Evolutionary conservation across 2,113 vertebrate genomes (phyloP).

Genomic region (Plecturocebus donacophilus): DNA sequence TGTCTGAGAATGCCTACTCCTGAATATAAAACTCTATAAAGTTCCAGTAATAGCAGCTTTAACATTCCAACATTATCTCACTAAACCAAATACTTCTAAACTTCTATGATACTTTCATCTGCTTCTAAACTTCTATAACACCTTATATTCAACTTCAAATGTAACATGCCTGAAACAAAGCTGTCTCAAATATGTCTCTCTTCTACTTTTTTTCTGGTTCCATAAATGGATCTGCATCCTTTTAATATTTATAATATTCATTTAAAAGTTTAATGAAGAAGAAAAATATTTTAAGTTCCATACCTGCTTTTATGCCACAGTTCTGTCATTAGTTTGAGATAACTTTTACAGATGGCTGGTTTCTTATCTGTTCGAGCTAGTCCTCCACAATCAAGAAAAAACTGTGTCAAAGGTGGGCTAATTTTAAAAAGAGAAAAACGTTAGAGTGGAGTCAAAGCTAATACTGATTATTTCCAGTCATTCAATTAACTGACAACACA

Average conservation of each 20-base stretch:
- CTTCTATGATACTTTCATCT: not conserved
- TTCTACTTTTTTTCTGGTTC: not conserved
- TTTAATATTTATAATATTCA: not conserved
- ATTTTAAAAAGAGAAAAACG: constrained; percentile 34
- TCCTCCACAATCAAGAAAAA: constrained; percentile 96
- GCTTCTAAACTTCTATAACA: not conserved
- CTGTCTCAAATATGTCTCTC: not conserved
- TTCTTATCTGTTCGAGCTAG: constrained; percentile 97
- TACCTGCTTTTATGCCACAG: constrained; percentile 99
- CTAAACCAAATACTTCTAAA: not conserved
- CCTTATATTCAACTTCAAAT: not conserved
- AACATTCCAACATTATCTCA: not conserved
- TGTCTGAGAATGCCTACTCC: not conserved
- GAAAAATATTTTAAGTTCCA: not conserved
- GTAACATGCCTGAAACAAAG: not conserved
- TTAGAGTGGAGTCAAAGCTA: constrained; percentile 17
- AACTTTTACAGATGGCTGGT: constrained; percentile 98
- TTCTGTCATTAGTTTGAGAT: constrained; percentile 97
- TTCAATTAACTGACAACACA: not conserved
- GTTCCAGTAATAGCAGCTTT: not conserved
- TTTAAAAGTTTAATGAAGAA: constrained; percentile 11
- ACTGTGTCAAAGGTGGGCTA: constrained; percentile 96
- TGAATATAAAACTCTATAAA: not conserved
- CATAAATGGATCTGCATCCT: not conserved
- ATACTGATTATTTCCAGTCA: not conserved